Conservation (phyloP, 2,888 invertebrate genomes). For the Leucoptera coffeella region DNA sequence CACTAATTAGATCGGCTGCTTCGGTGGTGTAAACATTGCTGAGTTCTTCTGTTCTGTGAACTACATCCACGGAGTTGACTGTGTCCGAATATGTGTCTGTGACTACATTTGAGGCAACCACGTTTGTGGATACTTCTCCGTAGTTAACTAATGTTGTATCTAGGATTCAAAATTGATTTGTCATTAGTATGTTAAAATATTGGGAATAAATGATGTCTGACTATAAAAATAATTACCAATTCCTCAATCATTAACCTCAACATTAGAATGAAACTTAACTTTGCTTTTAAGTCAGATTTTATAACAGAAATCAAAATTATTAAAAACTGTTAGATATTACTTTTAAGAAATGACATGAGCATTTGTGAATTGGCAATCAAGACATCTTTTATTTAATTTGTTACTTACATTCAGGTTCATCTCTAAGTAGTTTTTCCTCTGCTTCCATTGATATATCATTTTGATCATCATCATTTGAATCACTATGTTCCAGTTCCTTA, state of each 20-base stretch:
- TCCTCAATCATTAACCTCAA: too few species aligned
- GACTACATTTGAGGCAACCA: constrained; percentile 21
- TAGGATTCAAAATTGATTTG: too few species aligned
- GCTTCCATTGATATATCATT: constrained; percentile 41
- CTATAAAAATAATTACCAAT: too few species aligned
- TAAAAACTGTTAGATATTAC: too few species aligned
- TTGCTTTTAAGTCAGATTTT: too few species aligned
- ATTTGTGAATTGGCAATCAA: too few species aligned
- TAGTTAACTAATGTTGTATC: constrained; percentile 42
- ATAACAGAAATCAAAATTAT: too few species aligned
- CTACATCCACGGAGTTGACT: constrained; percentile 25
- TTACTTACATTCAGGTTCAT: constrained; percentile 40
- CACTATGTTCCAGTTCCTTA: constrained; percentile 41
- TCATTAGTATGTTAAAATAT: too few species aligned
- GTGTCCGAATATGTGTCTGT: constrained; percentile 28
- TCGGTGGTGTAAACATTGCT: constrained; percentile 38
- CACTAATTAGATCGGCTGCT: constrained; percentile 20
- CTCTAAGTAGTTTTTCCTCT: constrained; percentile 41
- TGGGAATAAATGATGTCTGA: too few species aligned
- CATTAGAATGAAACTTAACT: too few species aligned
- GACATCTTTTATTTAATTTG: too few species aligned
- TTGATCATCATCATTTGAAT: constrained; percentile 41
- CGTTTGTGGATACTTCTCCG: constrained; percentile 20
- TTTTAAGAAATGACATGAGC: too few species aligned
- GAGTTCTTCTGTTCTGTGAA: constrained; percentile 32